Conservation (phyloP, 2,797 vertebrate genomes). For the Alosa sapidissima region DNA sequence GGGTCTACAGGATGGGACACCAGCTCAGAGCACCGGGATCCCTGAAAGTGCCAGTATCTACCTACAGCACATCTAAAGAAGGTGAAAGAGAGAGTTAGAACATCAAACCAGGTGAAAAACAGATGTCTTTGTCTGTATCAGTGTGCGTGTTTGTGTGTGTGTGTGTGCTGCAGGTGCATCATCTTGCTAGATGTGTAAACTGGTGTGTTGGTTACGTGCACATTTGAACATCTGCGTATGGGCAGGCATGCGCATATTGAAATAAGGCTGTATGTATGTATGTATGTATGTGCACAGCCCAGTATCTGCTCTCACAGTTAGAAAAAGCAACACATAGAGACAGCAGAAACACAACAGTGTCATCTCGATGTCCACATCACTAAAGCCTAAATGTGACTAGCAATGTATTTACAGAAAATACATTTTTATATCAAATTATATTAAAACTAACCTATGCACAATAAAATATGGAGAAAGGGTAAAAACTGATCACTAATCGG, state of each 20-base stretch:
- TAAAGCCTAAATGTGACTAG: neutral
- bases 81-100: conserved; percentile 56
- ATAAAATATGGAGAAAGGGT: neutral
- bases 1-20: conserved; percentile 63
- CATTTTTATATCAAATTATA: neutral
- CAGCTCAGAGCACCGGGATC: conserved; percentile 68
- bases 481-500: neutral
- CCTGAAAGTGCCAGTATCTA: conserved; percentile 64
- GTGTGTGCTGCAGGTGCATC: neutral
- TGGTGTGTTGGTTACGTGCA: neutral
- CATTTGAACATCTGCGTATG: neutral
- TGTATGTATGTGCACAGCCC: neutral
- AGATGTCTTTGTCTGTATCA: neutral
- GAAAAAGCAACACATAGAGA: neutral
- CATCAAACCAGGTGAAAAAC: conserved; percentile 32
- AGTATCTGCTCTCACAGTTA: neutral
- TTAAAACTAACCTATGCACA: neutral
- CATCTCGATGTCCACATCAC: neutral
- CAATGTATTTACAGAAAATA: neutral
- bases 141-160: neutral
- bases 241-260: neutral
- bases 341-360: neutral
- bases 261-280: neutral
- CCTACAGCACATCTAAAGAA: conserved; percentile 69
- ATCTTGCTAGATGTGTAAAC: neutral